These are phyloP conservation scores for Elachura formosa DNA, from an alignment of 2,113 vertebrate species.

Conservation along the genomic window DNA sequence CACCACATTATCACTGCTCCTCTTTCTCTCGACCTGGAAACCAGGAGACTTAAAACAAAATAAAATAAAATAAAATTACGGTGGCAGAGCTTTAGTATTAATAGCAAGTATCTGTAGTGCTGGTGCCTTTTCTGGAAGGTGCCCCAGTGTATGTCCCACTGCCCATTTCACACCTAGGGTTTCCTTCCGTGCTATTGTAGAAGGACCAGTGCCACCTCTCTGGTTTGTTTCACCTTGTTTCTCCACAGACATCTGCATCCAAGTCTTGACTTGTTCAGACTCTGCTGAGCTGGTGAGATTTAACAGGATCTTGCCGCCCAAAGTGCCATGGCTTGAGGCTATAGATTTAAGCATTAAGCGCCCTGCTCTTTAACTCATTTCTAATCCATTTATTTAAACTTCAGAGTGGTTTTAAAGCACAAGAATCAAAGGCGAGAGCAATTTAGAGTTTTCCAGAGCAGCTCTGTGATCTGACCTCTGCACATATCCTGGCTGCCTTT, in stretches of 20 bases:
- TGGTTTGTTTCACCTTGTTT: neutral
- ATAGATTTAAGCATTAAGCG: slow-evolving; percentile 56
- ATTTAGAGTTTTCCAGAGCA: slow-evolving; percentile 44
- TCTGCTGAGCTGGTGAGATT: slow-evolving; percentile 55
- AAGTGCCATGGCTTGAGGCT: slow-evolving; percentile 39
- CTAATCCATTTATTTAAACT: slow-evolving; percentile 65
- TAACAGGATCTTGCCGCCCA: slow-evolving; percentile 41
- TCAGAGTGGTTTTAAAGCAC: slow-evolving; percentile 47
- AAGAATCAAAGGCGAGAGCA: slow-evolving; percentile 36
- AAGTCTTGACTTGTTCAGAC: slow-evolving; percentile 25
- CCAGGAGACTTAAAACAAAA: neutral
- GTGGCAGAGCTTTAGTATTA: neutral
- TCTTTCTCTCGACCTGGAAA: neutral
- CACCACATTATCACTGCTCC: neutral
- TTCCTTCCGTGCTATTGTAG: neutral
- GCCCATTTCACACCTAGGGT: neutral
- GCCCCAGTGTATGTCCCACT: neutral
- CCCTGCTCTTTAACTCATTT: slow-evolving; percentile 53
- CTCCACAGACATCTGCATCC: slow-evolving; percentile 7
- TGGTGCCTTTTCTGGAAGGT: neutral
- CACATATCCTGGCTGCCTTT: slow-evolving; percentile 43
- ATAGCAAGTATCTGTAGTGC: neutral
- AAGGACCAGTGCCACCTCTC: neutral
- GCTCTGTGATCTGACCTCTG: slow-evolving; percentile 50
- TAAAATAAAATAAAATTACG: neutral